phyloP scores from a whole-genome alignment of 2,113 vertebrate species.

The Ahaetulla prasina region DNA sequence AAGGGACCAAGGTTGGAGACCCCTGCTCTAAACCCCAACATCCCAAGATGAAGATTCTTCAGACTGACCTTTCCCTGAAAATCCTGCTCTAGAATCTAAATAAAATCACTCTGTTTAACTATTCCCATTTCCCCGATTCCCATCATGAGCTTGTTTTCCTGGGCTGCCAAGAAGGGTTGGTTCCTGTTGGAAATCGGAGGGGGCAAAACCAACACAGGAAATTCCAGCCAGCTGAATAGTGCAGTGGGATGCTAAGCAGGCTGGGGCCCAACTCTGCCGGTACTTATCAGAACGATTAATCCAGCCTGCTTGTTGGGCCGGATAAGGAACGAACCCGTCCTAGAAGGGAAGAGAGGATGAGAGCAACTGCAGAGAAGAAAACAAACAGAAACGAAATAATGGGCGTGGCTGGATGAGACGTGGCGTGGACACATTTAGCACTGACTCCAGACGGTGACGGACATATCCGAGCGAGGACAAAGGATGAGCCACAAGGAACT shows the following conservation, averaged over 20 bases:
- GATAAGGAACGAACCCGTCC: slow-evolving; percentile 66
- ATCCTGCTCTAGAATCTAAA: background rate
- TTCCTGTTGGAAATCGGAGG: background rate
- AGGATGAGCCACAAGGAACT: slow-evolving; percentile 7
- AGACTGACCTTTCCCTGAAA: background rate
- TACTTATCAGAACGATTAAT: slow-evolving; percentile 11
- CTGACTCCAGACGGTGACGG: slow-evolving; percentile 44
- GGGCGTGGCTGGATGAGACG: slow-evolving; percentile 52
- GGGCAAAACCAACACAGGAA: background rate
- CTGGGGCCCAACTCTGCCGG: background rate
- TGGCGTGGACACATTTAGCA: slow-evolving; percentile 55
- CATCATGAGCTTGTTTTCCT: background rate
- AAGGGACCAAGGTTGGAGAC: too few relatives aligned
- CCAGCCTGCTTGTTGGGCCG: slow-evolving; percentile 58
- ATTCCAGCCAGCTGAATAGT: slow-evolving; percentile 27
- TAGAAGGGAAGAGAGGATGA: slow-evolving; percentile 65
- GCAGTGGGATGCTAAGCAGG: slow-evolving; percentile 43
- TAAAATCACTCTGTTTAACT: background rate
- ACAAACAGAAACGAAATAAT: slow-evolving; percentile 34
- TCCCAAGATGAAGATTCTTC: background rate
- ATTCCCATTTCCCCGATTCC: background rate
- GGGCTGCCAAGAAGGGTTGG: background rate
- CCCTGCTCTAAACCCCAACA: background rate
- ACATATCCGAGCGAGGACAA: slow-evolving; percentile 32
- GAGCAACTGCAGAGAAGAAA: slow-evolving; percentile 68